Evolutionary conservation across 2,888 invertebrate species (phyloP), one percentile per base, ranked within the genome.

Genomic region (Argyra leucocephala): DNA sequence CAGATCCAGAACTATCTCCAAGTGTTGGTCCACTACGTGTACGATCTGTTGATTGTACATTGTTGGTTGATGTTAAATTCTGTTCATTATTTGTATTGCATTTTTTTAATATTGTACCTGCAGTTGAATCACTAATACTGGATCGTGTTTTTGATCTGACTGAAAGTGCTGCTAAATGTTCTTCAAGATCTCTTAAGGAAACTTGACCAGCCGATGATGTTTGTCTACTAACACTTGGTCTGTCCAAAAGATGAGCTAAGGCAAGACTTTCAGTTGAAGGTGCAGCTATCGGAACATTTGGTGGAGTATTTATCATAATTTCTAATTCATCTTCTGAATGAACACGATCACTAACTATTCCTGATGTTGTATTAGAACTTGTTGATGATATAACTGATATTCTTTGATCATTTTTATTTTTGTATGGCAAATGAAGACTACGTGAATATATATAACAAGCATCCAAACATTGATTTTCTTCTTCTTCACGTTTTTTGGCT

Each of bases 291-390:
- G 90, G 90, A 18, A 88, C 85, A 62, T 88, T 86, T 22, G 90
- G 91, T 7, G 90, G 88, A 62, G 88, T 86, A 70, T 89, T 90
- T 67, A 89, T 90, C 88, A 90, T 89, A 69, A 90, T 91, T 81
- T 93, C 93, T 74, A 93, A 86, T 80, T 95, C 96, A 76, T 96
- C 96, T 81, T 95, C 91, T 65, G 93, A 94, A 77, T 95, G 94
- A 65, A 94, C 93, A 71, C 94, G 87, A 78, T 96, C 96, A 78
- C 96, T 95, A 61, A 96, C 95, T 72, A 96, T 95, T 67, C 96
- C 96, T 36, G 95, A 96, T 24, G 96, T 96, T 58, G 96, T 96
- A 76, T 95, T 96, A n/a, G 95, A 96, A 74, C 95, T 95, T 59
- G 94, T 92, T 74, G 90, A 91, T 67, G 93, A 93, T 75, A 96